Percentiles rank a stretch among this genome's conserved stretches.
Conservation (phyloP, 2,113 vertebrate genomes). For the Bombycilla garrulus region DNA sequence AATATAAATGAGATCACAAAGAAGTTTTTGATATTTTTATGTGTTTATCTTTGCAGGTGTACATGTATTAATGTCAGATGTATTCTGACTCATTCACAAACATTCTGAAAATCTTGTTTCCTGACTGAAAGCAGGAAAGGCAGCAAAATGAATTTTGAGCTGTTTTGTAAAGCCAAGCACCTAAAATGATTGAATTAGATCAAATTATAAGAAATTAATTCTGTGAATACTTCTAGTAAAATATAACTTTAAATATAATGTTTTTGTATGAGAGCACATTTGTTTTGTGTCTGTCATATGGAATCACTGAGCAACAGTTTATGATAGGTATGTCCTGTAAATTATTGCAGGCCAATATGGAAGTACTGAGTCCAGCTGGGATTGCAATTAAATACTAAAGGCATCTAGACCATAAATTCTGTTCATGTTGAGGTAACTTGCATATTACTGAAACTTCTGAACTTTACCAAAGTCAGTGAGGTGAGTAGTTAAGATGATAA, state of each 20-base stretch:
- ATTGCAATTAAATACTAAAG: neutral
- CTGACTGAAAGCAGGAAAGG: neutral
- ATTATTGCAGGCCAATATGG: neutral
- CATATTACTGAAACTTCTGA: neutral
- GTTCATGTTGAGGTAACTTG: neutral
- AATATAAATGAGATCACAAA: neutral
- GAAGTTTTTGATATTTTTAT: neutral
- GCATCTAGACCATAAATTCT: neutral
- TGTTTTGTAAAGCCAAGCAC: neutral
- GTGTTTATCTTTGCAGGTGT: slow-evolving; percentile 6
- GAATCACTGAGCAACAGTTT: neutral
- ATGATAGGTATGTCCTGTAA: neutral
- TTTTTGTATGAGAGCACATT: neutral
- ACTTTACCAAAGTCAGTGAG: neutral
- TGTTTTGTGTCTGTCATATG: neutral
- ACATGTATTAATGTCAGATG: neutral
- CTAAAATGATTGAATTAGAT: neutral
- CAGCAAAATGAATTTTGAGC: neutral
- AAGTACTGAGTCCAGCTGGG: neutral
- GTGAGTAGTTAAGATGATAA: neutral
- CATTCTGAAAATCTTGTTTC: neutral
- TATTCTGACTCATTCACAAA: neutral
- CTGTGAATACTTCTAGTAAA: neutral
- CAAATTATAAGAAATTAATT: neutral
- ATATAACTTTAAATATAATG: neutral